Conservation (phyloP, 2,113 vertebrate species). For the Cryptomyrus ogoouensis region DNA sequence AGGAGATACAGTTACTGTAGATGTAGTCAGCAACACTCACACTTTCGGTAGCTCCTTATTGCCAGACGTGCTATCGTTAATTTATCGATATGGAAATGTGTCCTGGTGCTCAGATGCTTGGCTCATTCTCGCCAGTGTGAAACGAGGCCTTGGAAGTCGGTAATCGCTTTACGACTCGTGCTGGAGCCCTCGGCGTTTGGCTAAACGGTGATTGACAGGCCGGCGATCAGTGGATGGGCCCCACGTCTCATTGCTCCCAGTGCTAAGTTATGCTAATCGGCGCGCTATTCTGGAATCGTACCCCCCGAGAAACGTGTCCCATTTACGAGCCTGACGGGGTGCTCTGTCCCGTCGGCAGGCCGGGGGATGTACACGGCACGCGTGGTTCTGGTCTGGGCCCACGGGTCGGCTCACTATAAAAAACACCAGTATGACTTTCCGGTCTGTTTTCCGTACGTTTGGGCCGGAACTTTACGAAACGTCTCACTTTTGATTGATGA, state of each 20-base stretch:
- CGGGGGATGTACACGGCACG: neutral
- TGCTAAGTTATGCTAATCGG: neutral
- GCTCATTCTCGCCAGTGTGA: neutral
- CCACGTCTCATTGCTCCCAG: neutral
- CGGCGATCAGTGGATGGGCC: neutral
- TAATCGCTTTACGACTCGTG: neutral
- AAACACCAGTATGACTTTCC: neutral
- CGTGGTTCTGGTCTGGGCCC: neutral
- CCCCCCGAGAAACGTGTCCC: neutral
- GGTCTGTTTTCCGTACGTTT: neutral
- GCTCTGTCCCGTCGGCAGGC: neutral
- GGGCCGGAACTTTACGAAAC: neutral
- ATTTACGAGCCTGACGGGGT: neutral
- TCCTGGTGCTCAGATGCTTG: neutral
- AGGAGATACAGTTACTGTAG: neutral
- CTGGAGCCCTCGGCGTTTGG: neutral
- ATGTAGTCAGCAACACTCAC: neutral
- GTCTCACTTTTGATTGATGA: neutral
- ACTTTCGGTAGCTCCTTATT: neutral
- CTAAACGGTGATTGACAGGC: neutral
- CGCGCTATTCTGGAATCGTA: neutral
- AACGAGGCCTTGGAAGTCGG: neutral
- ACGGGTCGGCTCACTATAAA: neutral
- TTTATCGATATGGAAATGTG: neutral
- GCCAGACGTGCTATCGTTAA: neutral